Percentiles rank a stretch among this genome's conserved stretches.
Evolutionary conservation across 2,113 vertebrate species (phyloP).

Genomic region (Triplophysa siluroides): DNA sequence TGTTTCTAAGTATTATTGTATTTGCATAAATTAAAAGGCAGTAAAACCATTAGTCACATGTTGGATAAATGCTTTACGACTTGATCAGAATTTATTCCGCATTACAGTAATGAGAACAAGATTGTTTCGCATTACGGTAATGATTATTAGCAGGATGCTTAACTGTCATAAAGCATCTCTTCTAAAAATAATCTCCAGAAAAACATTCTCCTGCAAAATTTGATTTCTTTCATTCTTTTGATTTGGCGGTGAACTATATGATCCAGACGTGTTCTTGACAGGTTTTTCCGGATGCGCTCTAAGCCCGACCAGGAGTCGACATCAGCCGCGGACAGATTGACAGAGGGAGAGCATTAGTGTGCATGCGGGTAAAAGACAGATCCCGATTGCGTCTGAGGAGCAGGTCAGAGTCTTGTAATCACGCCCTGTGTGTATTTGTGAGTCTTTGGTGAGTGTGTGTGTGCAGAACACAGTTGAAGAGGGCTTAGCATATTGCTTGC

Average conservation of each 20-base stretch:
- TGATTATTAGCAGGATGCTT: not conserved
- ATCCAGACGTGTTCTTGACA: not conserved
- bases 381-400: not conserved
- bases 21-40: too few relatives aligned
- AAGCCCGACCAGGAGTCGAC: not conserved
- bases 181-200: too few relatives aligned
- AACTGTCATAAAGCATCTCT: not conserved
- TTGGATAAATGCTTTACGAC: too few relatives aligned
- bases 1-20: too few relatives aligned
- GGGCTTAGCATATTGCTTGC: slow-evolving; percentile 46
- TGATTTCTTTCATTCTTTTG: not conserved
- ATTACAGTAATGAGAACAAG: too few relatives aligned
- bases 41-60: too few relatives aligned
- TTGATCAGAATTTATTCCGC: too few relatives aligned
- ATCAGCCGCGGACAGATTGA: not conserved
- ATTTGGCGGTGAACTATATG: not conserved
- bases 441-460: slow-evolving; percentile 8
- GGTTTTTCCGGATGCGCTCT: not conserved
- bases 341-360: slow-evolving; percentile 1
- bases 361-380: slow-evolving; percentile 16
- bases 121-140: too few relatives aligned
- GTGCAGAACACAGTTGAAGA: slow-evolving; percentile 24
- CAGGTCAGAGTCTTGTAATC: slow-evolving; percentile 14
- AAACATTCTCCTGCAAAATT: too few relatives aligned
- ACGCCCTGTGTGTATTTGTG: slow-evolving; percentile 6